A percentile compares a stretch with the other conserved stretches of the same genome.
These are phyloP conservation scores for Euspilapteryx auroguttella DNA, from an alignment of 2,888 invertebrate genomes.

Conservation along the genomic window DNA sequence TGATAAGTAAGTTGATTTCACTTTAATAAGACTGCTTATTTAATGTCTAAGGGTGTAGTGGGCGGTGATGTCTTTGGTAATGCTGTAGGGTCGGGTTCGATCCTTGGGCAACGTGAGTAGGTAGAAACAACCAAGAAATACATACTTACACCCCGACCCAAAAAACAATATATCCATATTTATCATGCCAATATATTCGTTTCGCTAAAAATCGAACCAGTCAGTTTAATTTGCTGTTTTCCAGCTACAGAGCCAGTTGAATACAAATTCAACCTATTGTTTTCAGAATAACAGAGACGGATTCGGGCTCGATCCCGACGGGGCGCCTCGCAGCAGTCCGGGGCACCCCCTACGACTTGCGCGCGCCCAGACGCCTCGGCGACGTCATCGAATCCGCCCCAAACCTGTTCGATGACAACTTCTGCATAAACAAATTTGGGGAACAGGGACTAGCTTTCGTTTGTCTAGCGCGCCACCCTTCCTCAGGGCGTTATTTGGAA, in stretches of 20 bases:
- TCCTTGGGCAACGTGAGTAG: too few species aligned
- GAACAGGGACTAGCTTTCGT: conserved; percentile 32
- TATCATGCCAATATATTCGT: too few species aligned
- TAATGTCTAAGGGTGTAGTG: too few species aligned
- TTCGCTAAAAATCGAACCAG: not conserved
- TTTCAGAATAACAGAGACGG: conserved; percentile 37
- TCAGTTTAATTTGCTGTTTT: not conserved
- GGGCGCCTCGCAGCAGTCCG: conserved; percentile 53
- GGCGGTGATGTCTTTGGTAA: too few species aligned
- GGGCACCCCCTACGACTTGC: conserved; percentile 74
- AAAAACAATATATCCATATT: too few species aligned
- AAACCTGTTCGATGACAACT: conserved; percentile 81
- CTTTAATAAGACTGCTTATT: not conserved
- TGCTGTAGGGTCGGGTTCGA: too few species aligned
- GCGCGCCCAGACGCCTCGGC: conserved; percentile 64
- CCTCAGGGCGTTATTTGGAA: conserved; percentile 73
- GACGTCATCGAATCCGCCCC: conserved; percentile 66
- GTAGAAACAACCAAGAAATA: too few species aligned
- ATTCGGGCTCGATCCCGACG: conserved; percentile 33
- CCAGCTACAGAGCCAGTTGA: not conserved
- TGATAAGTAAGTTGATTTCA: conserved; percentile 54
- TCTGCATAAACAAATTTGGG: conserved; percentile 62
- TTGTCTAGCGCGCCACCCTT: conserved; percentile 64
- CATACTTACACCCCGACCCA: too few species aligned
- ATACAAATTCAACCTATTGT: not conserved